Evolutionary conservation across 1,140 invertebrate genomes (phyloP).

Genomic region (Drosophila persimilis): DNA sequence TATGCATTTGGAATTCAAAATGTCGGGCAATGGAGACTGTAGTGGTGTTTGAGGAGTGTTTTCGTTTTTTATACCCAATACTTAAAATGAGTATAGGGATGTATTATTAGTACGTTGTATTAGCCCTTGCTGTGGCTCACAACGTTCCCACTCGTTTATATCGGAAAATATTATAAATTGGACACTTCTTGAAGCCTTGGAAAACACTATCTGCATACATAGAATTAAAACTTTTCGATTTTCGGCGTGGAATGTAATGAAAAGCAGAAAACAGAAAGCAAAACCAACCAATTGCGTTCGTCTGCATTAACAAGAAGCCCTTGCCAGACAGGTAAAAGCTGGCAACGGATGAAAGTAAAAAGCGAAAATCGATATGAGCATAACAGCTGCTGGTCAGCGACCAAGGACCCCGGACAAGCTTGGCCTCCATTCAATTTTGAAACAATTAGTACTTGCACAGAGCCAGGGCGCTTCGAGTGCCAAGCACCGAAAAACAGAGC

Average conservation of each 20-base stretch:
- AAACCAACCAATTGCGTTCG: background rate
- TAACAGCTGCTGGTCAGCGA: constrained; percentile 27
- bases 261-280: background rate
- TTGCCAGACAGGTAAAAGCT: constrained; percentile 22
- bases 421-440: constrained; percentile 26
- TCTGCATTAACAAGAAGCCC: constrained; percentile 20
- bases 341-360: constrained; percentile 26
- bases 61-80: too few species aligned
- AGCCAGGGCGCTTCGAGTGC: constrained; percentile 25
- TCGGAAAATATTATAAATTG: too few species aligned
- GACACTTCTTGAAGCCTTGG: too few species aligned
- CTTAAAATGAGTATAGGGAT: too few species aligned
- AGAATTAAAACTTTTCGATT: constrained; percentile 1
- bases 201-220: background rate
- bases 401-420: constrained; percentile 27
- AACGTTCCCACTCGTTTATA: too few species aligned
- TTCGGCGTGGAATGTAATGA: too few species aligned
- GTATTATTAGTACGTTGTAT: too few species aligned
- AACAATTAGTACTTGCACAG: constrained; percentile 36
- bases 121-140: too few species aligned
- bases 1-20: background rate
- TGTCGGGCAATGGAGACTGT: background rate
- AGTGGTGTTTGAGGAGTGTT: background rate
- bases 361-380: constrained; percentile 23
- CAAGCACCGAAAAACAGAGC: constrained; percentile 30